Base-by-base conservation (phyloP, 2,797 vertebrate genomes). In the Hippopotamyrus pictus region DNA sequence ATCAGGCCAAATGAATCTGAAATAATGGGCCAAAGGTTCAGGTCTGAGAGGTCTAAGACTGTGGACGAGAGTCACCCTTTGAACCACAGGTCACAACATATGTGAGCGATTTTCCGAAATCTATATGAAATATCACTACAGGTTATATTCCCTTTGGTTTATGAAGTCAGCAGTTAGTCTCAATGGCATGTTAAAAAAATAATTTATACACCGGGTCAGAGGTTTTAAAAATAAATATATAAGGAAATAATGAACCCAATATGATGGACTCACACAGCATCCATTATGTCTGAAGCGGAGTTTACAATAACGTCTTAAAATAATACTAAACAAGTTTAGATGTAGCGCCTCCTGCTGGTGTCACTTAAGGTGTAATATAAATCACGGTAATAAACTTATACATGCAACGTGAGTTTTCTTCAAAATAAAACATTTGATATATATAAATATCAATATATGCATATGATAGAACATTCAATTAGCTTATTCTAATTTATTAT, bases 291-390 rank as follows among this genome's bases (percentile, higher is more conserved):
- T 65, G 62, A 53, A 90, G 48, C 82, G 37, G 65, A 87, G 91
- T 94, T 95, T 90, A 89, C 92, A 69, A 93, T 92, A 93, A n/a
- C 17, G 19, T 22, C 76, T 82, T 46, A 46, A 46, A 46, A 82
- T 82, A 46, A 19, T 19, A n/a, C 76, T 85, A 85, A 85, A 57
- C 54, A 59, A 87, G 86, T 87, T 87, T 59, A 87, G 86, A 88
- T 88, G 41, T 91, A 95, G 95, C 95, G 93, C 94, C 89, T 17
- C 94, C 95, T 96, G 94, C 95, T 95, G 96, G 94, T 22, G 86
- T 90, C 94, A 90, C 94, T 25, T 53, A 76, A 51, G 22, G 46
- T 83, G 46, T 33, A 57, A 85, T n/a, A 44, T 59, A 83, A 54
- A 59, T 83, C 44, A 83, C 46, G n/a, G n/a, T 22, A 48, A 83